Evolutionary conservation across 2,888 invertebrate species (phyloP), one percentile per base, ranked within the genome.

Genomic region (Pterobdella sp.): DNA sequence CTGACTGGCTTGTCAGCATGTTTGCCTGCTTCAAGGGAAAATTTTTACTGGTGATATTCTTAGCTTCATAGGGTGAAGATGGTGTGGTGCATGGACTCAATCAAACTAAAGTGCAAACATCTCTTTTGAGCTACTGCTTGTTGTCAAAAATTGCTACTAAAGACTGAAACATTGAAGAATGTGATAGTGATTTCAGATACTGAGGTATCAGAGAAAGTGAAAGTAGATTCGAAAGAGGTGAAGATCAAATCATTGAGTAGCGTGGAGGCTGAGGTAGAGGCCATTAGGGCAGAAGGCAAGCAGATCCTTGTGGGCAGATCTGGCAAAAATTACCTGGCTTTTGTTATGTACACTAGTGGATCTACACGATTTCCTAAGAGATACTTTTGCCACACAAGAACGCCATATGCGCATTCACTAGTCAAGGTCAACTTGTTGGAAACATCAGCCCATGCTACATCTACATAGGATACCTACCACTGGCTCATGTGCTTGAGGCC

Each of bases 321-420:
- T 88, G 84, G 84, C 4, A 84, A 89, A 4, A 85, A 88, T 22
- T 96, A 97, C 84, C 89, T 90, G 2, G 97, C 97, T 68, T 93
- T 98, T 80, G 90, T 98, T 63, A 98, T 98, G 97, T 98, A 97
- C 87, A 98, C 97, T 1, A 94, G 94, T 79, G 97, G 97, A 4
- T 95, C 95, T 0, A 97, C 97, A 1, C 96, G 95, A 72, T 88
- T 90, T 75, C 95, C 95, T 0, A 95, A 95, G 85, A 95, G 94
- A 85, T 86, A 14, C 78, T 85, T 74, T 82, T 86, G 52, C 80
- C 82, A 42, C 85, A 86, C 77, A 79, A 80, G 42, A 86, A 86
- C 76, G 79, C 86, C 72, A 82, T 85, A 79, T 81, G 83, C 31
- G 85, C 82, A 2, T 83, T 83, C 75, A 81, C 84, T 14, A 85